A percentile compares a stretch with the other conserved stretches of the same genome.
These are phyloP conservation scores for Chaenodraco wilsoni DNA, from an alignment of 2,797 vertebrate genomes.

Conservation along the genomic window DNA sequence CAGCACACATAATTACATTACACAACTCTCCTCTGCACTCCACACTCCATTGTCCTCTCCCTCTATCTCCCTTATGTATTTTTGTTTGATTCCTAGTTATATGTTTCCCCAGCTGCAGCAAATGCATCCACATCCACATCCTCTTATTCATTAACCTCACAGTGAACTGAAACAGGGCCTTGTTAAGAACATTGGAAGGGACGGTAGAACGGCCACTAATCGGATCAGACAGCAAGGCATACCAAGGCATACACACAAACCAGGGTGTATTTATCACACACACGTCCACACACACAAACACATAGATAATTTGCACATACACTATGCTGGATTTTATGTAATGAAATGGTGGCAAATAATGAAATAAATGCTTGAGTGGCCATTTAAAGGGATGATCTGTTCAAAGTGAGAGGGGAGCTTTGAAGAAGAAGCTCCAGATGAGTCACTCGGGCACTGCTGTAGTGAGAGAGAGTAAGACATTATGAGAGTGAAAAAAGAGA, in stretches of 20 bases:
- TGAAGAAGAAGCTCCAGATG: constrained; percentile 34
- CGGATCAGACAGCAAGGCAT: constrained; percentile 57
- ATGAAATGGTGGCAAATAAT: constrained; percentile 66
- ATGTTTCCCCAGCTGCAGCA: constrained; percentile 47
- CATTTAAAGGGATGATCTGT: constrained; percentile 71
- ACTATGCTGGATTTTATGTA: constrained; percentile 44
- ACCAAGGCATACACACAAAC: constrained; percentile 37
- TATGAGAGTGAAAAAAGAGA: constrained; percentile 16
- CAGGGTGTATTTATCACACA: constrained; percentile 4
- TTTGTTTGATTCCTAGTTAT: constrained; percentile 19
- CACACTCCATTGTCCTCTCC: constrained; percentile 11
- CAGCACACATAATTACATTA: constrained; percentile 42
- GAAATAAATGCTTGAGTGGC: constrained; percentile 72
- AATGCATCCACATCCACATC: constrained; percentile 40
- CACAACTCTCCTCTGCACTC: constrained; percentile 35
- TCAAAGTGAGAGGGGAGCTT: constrained; percentile 50
- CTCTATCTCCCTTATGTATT: constrained; percentile 1
- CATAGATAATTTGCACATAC: not conserved
- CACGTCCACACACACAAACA: constrained; percentile 14
- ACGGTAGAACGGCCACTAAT: constrained; percentile 50
- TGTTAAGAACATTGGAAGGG: constrained; percentile 62
- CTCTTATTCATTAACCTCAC: constrained; percentile 63
- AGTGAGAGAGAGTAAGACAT: constrained; percentile 7
- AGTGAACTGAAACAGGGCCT: constrained; percentile 63
- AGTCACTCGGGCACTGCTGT: constrained; percentile 29